Evolutionary conservation across 2,113 vertebrate genomes (phyloP).

Genomic region (Meleagris gallopavo): DNA sequence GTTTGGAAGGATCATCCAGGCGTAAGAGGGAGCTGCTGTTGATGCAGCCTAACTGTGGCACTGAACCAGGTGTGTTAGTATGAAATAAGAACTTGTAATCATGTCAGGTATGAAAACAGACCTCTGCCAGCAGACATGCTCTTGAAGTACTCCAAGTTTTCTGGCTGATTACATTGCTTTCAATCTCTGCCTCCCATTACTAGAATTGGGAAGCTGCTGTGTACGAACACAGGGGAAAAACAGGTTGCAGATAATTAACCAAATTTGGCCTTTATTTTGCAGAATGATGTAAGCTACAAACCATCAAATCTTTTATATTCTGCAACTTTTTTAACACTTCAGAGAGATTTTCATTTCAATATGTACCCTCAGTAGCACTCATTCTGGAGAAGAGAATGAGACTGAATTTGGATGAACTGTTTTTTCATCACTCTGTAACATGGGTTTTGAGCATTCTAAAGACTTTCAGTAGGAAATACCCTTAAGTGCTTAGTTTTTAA

Average conservation of each 20-base stretch:
- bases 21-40: neutral
- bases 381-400: neutral
- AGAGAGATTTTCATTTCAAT: neutral
- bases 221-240: neutral
- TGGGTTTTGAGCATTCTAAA: neutral
- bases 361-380: neutral
- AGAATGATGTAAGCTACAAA: neutral
- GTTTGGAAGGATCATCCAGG: neutral
- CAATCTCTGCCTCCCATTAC: neutral
- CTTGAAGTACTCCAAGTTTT: neutral
- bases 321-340: neutral
- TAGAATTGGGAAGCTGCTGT: neutral
- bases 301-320: neutral
- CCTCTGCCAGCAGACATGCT: accelerated
- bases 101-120: neutral
- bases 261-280: neutral
- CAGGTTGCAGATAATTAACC: neutral
- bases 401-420: neutral
- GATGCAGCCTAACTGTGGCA: neutral
- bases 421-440: neutral
- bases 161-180: neutral
- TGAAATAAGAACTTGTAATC: neutral
- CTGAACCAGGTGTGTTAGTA: neutral
- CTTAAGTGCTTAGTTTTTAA: too few species aligned
- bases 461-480: neutral